Evolutionary conservation across 2,113 vertebrate species (phyloP), one percentile per base, ranked within the genome.

Genomic region (Glaucidium brasilianum): DNA sequence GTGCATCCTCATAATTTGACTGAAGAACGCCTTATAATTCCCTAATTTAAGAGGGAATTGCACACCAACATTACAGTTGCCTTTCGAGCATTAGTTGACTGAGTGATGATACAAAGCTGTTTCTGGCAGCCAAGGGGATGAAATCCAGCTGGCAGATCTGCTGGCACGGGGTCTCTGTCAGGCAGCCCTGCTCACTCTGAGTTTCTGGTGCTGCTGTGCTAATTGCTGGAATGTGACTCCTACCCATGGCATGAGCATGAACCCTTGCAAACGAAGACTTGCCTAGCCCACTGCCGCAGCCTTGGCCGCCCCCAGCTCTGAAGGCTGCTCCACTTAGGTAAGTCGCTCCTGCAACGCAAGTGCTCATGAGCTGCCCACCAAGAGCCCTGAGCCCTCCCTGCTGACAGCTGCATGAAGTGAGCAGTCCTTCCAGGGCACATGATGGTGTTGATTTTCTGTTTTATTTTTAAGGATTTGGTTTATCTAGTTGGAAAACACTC

Each of bases 21-120:
- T 47, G 47, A 89, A 43, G 34, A 92, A 91, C 49, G 60, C 35
- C 73, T 94, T 58, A 4, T 92, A 81, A 73, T 92, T 78, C 80
- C 45, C 12, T 60, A 17, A 35, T 68, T 91, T 79, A 60, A 64
- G 58, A 78, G 30, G 56, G 66, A 64, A 4, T 69, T 84, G 39
- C 77, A 41, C 53, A 68, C 60, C 32, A 47, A 22, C 23, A 16
- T 59, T 60, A 35, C 37, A 20, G 85, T 50, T 91, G 85, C 73
- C n/a, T 95, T 88, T 75, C 60, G 52, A 0, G 9, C 43, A 4
- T 77, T 88, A 52, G 69, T 94, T 89, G 87, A 53, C 73, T 62
- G 89, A 95, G 89, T 89, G 88, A 95, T 94, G 89, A 91, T 94
- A 81, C 39, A 20, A 82, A 94, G 89, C 84, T 92, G 66, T 55